Evolutionary conservation across 2,888 invertebrate genomes (phyloP).

Genomic region (Clitarchus hookeri): DNA sequence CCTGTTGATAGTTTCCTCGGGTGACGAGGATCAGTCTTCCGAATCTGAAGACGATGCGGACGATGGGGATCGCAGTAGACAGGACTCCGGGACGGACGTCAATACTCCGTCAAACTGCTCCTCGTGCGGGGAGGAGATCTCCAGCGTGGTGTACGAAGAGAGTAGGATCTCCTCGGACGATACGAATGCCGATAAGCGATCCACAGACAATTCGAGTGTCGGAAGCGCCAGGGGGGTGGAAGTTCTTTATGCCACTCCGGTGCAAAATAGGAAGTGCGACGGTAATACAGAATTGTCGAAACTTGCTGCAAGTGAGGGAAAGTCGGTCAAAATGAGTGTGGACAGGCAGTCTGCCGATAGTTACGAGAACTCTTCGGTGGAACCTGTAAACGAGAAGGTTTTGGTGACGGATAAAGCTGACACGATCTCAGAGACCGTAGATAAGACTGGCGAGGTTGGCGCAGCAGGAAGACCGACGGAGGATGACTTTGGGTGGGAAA

Average conservation of each 20-base stretch:
- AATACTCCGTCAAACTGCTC: slow-evolving; percentile 34
- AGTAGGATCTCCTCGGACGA: background rate
- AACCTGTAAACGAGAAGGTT: too few relatives aligned
- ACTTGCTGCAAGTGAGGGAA: background rate
- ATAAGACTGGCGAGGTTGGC: slow-evolving; percentile 50
- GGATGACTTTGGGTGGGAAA: slow-evolving; percentile 57
- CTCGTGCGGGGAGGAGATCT: background rate
- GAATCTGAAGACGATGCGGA: background rate
- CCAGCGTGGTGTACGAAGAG: background rate
- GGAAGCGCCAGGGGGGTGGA: background rate
- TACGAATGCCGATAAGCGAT: background rate
- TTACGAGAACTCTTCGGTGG: too few relatives aligned
- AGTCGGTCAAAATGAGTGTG: background rate
- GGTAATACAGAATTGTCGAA: too few relatives aligned
- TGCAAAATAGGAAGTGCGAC: background rate
- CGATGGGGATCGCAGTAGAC: slow-evolving; percentile 16
- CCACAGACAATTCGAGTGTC: background rate
- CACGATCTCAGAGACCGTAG: background rate
- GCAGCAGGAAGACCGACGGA: slow-evolving; percentile 52
- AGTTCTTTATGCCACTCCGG: background rate
- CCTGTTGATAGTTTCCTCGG: slow-evolving; percentile 48
- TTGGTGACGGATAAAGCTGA: background rate
- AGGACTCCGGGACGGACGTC: slow-evolving; percentile 42
- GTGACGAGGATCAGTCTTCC: slow-evolving; percentile 24
- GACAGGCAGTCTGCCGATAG: background rate